phyloP scores from a whole-genome alignment of 2,888 invertebrate species.

The Standfussiana lucernea region DNA sequence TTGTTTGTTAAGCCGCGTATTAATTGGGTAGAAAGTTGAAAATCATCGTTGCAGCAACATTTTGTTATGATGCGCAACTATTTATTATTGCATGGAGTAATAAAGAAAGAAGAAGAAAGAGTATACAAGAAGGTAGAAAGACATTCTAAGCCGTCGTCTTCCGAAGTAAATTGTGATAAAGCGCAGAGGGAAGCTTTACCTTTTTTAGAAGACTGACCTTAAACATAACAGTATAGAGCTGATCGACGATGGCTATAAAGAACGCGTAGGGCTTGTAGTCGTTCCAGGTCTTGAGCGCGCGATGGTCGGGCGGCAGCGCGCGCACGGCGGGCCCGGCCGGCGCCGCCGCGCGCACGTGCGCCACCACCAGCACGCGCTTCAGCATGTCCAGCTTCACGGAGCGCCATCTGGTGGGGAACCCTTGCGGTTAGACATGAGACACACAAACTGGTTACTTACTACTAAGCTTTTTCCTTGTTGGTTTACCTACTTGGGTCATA shows the following conservation, averaged over 20 bases:
- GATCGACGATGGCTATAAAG: conserved; percentile 96
- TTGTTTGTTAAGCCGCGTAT: not conserved
- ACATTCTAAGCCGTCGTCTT: not conserved
- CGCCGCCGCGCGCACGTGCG: conserved; percentile 93
- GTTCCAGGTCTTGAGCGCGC: conserved; percentile 91
- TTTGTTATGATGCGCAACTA: not conserved
- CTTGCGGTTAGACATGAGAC: no score
- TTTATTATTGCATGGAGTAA: not conserved
- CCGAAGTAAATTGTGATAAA: not conserved
- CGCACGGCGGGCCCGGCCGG: conserved; percentile 92
- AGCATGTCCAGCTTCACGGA: conserved; percentile 93
- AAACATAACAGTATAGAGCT: conserved; percentile 96
- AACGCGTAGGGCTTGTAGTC: conserved; percentile 96
- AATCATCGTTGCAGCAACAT: not conserved
- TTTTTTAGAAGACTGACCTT: conserved; percentile 91
- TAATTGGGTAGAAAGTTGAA: not conserved
- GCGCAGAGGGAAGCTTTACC: not conserved
- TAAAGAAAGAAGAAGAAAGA: not conserved
- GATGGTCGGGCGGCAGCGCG: conserved; percentile 90
- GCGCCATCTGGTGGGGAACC: conserved; percentile 93
- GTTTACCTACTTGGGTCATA: not conserved
- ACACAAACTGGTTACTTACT: no score
- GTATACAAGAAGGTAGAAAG: not conserved
- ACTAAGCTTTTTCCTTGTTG: not conserved
- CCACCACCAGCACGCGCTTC: conserved; percentile 93